phyloP scores from a whole-genome alignment of 2,888 invertebrate genomes.

The Pandemis cinnamomeana region DNA sequence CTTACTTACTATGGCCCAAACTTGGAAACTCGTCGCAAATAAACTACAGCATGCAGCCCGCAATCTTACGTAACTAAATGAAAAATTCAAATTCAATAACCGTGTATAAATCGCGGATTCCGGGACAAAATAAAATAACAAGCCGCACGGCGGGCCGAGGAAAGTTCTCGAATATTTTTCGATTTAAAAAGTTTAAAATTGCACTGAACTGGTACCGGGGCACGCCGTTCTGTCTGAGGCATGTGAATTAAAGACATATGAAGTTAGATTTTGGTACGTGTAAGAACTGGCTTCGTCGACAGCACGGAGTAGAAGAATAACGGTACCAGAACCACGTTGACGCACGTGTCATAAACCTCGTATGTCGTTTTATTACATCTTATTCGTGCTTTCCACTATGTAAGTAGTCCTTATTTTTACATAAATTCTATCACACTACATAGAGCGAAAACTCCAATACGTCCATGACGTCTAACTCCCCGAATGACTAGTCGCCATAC shows the following conservation, averaged over 20 bases:
- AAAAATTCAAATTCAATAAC: slow-evolving; percentile 40
- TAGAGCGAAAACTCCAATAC: too few species aligned
- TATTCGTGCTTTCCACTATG: too few species aligned
- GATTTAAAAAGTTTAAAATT: slow-evolving; percentile 42
- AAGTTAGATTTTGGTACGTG: slow-evolving; percentile 18
- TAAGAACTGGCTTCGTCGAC: background rate
- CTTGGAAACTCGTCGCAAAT: background rate
- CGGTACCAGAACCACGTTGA: too few species aligned
- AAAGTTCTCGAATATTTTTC: slow-evolving; percentile 40
- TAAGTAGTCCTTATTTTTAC: too few species aligned
- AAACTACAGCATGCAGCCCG: slow-evolving; percentile 2
- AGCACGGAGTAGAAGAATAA: too few species aligned
- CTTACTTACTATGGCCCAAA: background rate
- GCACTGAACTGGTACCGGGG: slow-evolving; percentile 24
- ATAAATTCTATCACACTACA: too few species aligned
- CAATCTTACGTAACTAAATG: slow-evolving; percentile 31
- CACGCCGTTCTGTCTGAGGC: slow-evolving; percentile 11
- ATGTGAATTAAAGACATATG: slow-evolving; percentile 37
- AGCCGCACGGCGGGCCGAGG: slow-evolving; percentile 14
- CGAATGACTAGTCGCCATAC: too few species aligned
- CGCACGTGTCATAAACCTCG: too few species aligned
- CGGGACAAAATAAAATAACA: slow-evolving; percentile 40
- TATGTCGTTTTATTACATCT: too few species aligned
- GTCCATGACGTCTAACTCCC: too few species aligned
- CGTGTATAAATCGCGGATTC: slow-evolving; percentile 35